phyloP scores from a whole-genome alignment of 2,888 invertebrate species.

The Biston betularia region DNA sequence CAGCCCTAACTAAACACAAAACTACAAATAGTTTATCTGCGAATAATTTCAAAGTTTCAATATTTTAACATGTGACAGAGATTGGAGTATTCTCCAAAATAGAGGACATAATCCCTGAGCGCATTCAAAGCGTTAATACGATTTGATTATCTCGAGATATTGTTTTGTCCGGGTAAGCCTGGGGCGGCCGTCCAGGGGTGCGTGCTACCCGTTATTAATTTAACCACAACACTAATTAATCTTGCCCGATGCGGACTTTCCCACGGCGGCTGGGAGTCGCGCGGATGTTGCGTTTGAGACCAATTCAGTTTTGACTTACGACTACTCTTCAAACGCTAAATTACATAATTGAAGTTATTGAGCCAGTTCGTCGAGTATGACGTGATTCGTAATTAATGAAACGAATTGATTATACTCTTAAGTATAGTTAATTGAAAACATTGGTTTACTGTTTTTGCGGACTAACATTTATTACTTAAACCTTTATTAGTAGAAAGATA shows the following conservation, averaged over 20 bases:
- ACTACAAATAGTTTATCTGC: slow-evolving; percentile 9
- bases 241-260: slow-evolving; percentile 76
- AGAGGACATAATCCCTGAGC: slow-evolving; percentile 49
- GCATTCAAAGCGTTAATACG: slow-evolving; percentile 59
- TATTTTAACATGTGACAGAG: slow-evolving; percentile 32
- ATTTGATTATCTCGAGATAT: slow-evolving; percentile 60
- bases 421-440: background rate
- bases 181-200: slow-evolving; percentile 58
- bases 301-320: slow-evolving; percentile 45
- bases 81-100: slow-evolving; percentile 37
- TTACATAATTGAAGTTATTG: slow-evolving; percentile 33
- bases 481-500: background rate
- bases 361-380: slow-evolving; percentile 19
- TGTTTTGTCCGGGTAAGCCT: slow-evolving; percentile 51
- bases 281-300: slow-evolving; percentile 50
- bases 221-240: slow-evolving; percentile 82
- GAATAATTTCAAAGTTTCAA: slow-evolving; percentile 20
- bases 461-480: background rate
- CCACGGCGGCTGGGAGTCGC: slow-evolving; percentile 60
- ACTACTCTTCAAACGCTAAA: slow-evolving; percentile 31
- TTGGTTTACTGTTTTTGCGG: background rate
- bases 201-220: slow-evolving; percentile 80
- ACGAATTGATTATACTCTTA: slow-evolving; percentile 13
- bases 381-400: slow-evolving; percentile 25
- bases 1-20: slow-evolving; percentile 20